phyloP scores from a whole-genome alignment of 2,797 vertebrate species.

The Cynopterus sphinx region DNA sequence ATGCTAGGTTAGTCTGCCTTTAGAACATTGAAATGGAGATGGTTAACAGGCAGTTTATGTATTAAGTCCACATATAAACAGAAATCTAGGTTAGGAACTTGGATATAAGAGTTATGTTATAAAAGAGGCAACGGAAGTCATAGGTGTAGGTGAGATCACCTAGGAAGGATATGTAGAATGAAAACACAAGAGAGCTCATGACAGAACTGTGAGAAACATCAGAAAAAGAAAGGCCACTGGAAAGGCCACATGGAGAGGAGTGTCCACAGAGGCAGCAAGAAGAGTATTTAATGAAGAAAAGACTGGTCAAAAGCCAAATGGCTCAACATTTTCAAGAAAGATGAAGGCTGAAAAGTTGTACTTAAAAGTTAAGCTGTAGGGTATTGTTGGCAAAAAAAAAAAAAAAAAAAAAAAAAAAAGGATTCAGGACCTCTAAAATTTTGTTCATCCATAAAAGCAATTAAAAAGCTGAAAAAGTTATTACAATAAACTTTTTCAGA shows the following conservation, averaged over 20 bases:
- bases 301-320: neutral
- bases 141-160: neutral
- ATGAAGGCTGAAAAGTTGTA: neutral
- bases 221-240: neutral
- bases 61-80: neutral
- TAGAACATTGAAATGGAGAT: neutral
- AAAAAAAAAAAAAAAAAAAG: neutral
- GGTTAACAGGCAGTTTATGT: neutral
- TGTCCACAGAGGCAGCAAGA: neutral
- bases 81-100: neutral
- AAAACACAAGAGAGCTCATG: neutral
- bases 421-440: neutral
- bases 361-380: neutral
- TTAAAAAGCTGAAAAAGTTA: neutral
- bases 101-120: neutral
- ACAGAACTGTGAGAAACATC: neutral
- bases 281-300: neutral
- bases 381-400: too few relatives aligned
- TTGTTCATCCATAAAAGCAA: neutral
- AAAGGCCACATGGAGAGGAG: neutral
- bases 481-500: slow-evolving; percentile 7
- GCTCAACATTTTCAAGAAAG: neutral
- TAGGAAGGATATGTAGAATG: neutral
- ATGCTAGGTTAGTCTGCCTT: neutral
- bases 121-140: neutral